Conservation (phyloP, 2,888 invertebrate genomes). For the Rotaria magnacalcarata region DNA sequence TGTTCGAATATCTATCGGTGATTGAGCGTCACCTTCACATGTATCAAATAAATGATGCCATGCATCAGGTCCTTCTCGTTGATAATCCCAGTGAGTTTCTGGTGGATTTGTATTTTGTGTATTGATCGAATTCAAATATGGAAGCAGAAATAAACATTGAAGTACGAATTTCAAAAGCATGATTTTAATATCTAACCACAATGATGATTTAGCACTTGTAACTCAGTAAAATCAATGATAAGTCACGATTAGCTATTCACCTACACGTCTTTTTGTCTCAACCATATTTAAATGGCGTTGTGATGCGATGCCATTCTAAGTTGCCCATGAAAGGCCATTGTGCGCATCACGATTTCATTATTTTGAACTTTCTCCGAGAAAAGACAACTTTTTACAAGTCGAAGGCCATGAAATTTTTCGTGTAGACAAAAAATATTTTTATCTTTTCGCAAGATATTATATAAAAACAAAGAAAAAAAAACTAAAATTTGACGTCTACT, state of each 20-base stretch:
- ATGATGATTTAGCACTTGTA: not conserved
- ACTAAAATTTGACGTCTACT: too few relatives aligned
- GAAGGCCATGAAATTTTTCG: not conserved
- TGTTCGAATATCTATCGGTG: constrained; percentile 42
- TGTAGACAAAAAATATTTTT: not conserved
- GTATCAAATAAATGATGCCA: constrained; percentile 38
- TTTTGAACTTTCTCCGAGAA: not conserved
- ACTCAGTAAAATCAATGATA: constrained; percentile 2
- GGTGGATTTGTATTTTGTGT: not conserved
- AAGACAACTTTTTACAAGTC: not conserved
- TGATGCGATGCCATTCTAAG: not conserved
- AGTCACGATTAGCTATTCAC: not conserved
- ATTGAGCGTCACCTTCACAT: constrained; percentile 43
- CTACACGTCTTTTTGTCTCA: not conserved
- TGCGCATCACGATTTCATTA: not conserved
- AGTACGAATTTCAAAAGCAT: not conserved
- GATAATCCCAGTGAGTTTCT: constrained; percentile 42
- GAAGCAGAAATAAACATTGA: not conserved
- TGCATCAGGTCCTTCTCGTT: constrained; percentile 41
- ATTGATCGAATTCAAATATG: not conserved
- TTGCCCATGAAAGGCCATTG: not conserved
- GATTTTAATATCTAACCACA: not conserved
- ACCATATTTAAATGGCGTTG: not conserved
- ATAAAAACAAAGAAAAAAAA: too few relatives aligned
- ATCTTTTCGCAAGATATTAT: not conserved